Base-by-base conservation (phyloP, 2,113 vertebrate genomes). In the Campylorhamphus procurvoides region DNA sequence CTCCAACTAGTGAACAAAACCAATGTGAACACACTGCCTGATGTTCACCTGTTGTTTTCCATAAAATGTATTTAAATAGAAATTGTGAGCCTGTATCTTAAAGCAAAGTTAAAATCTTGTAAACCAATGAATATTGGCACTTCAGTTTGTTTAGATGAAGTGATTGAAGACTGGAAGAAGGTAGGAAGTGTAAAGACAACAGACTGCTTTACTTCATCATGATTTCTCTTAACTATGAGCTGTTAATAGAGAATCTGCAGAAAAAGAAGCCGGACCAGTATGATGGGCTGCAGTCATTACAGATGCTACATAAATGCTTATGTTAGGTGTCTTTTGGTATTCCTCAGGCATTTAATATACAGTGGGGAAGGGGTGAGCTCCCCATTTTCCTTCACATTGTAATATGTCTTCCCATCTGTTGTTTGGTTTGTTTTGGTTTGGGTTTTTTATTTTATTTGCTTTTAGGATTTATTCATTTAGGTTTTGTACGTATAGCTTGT, bases 301-400 rank as follows among this genome's bases (percentile, higher is more conserved):
- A 87, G 84, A 29, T 37, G 37, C 27, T 84, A 10, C 3, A 3
- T 42, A 49, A 46, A 73, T 40, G n/a, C 35, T 49, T 40, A n/a
- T 56, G 14, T 72, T 68, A 40, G 37, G 20, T 44, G 10, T 80
- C 56, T 80, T 75, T 44, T 59, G 42, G 25, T 75, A 33, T 27
- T 88, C 23, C 18, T 79, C 22, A 58, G n/a, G 25, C 42, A 46
- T 49, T 52, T 33, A 52, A 68, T 82, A 50, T 55, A 39, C 10
- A 19, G 12, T 0, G 6, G 3, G 2, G 8, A 8, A 2, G 4
- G 3, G 33, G 16, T 17, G 31, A 66, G 19, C 33, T 71, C 28
- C 52, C 13, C 2, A 3, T 66, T 49, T 67, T 33, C 23, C 16
- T 77, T 31, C 40, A 56, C 28, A 15, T 18, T 85, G 31, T 47